These are phyloP conservation scores for Argyrosomus japonicus DNA, from an alignment of 2,113 vertebrate species.

Conservation along the genomic window DNA sequence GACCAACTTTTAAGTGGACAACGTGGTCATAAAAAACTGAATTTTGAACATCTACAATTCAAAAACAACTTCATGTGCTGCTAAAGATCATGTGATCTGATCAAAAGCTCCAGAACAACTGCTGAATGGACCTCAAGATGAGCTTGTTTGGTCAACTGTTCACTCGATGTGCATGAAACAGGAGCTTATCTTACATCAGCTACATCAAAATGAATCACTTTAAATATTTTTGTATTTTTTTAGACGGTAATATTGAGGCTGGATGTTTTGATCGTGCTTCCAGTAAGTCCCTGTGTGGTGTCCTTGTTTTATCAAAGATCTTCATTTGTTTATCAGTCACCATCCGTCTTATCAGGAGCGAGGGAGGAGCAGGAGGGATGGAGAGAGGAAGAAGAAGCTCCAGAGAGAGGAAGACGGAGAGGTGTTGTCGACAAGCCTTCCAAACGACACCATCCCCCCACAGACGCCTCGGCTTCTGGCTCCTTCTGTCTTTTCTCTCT, in stretches of 20 bases:
- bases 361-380: constrained; percentile 33
- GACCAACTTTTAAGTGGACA: no score
- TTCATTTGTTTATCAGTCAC: constrained; percentile 67
- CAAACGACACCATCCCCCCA: constrained; percentile 57
- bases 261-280: constrained; percentile 35
- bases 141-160: no score
- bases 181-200: neutral
- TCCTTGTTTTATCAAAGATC: constrained; percentile 54
- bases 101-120: neutral
- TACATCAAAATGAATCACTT: neutral
- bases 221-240: neutral
- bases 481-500: constrained; percentile 13
- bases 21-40: no score
- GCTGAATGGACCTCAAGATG: no score
- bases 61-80: no score
- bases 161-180: neutral
- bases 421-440: constrained; percentile 63
- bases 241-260: neutral
- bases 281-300: constrained; percentile 50
- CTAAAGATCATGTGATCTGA: no score
- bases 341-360: constrained; percentile 67
- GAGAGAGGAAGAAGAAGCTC: constrained; percentile 12
- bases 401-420: constrained; percentile 41
- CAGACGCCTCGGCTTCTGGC: constrained; percentile 19
- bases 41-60: no score